Conservation (phyloP, 1,140 invertebrate genomes). For the Onthophagus taurus region DNA sequence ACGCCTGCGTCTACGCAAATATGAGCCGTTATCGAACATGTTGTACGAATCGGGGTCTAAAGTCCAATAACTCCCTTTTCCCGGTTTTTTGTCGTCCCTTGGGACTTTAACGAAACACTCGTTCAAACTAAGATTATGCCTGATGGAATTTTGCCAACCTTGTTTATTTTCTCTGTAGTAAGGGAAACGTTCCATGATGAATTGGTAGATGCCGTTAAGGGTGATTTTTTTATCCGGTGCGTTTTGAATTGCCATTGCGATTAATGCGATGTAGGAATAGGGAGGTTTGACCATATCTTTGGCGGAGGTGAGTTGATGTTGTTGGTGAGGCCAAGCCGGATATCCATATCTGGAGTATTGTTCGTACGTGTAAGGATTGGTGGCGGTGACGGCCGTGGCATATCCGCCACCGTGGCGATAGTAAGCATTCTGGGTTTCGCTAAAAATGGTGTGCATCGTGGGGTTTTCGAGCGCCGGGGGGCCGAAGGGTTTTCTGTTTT, state of each 20-base stretch:
- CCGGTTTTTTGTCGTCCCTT: constrained; percentile 84
- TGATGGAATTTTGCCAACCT: constrained; percentile 90
- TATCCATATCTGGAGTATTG: constrained; percentile 63
- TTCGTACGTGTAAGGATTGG: constrained; percentile 52
- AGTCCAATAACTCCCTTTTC: constrained; percentile 97
- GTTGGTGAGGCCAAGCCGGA: constrained; percentile 52
- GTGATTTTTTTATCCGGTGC: constrained; percentile 90
- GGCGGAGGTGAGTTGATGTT: constrained; percentile 57
- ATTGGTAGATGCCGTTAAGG: constrained; percentile 96
- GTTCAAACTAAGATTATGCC: constrained; percentile 95
- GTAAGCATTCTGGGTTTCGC: constrained; percentile 71
- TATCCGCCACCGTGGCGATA: constrained; percentile 37
- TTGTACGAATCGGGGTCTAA: constrained; percentile 93
- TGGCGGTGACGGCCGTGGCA: constrained; percentile 36
- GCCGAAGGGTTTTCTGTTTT: constrained; percentile 29
- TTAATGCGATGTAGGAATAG: constrained; percentile 96
- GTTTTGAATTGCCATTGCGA: constrained; percentile 96
- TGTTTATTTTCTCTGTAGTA: constrained; percentile 98
- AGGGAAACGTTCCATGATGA: constrained; percentile 96
- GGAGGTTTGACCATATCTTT: constrained; percentile 93
- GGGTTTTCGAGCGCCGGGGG: no score
- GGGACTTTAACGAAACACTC: constrained; percentile 98
- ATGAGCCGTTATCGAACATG: constrained; percentile 98
- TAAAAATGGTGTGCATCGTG: constrained; percentile 77
- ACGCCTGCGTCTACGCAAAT: constrained; percentile 76